Conservation (phyloP, 2,888 invertebrate genomes). For the Pasiphila rectangulata region DNA sequence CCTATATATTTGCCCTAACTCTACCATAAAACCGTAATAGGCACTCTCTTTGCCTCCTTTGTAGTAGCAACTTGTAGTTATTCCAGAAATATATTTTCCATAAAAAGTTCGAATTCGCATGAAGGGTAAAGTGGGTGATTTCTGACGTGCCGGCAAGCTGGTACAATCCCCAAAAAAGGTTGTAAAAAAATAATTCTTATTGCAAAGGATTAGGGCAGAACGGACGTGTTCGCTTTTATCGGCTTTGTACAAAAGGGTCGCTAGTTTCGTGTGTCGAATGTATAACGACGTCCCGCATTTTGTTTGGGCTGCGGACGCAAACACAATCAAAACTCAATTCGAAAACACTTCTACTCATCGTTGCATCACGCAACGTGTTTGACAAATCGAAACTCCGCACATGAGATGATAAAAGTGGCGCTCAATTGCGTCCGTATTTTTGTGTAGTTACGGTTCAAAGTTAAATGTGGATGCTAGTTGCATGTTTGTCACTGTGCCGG, state of each 20-base stretch:
- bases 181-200: constrained; percentile 18
- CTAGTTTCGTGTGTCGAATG: constrained; percentile 61
- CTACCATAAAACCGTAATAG: too few species aligned
- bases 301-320: constrained; percentile 53
- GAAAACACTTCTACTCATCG: constrained; percentile 65
- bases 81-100: constrained; percentile 36
- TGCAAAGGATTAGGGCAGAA: constrained; percentile 10
- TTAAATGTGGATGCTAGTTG: constrained; percentile 10
- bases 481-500: constrained; percentile 20
- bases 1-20: too few species aligned
- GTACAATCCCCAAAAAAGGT: constrained; percentile 21
- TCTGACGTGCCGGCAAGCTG: constrained; percentile 52
- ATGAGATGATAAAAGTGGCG: constrained; percentile 27
- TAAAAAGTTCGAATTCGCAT: constrained; percentile 44
- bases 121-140: constrained; percentile 63
- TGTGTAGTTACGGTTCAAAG: constrained; percentile 6
- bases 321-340: constrained; percentile 72
- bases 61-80: constrained; percentile 23
- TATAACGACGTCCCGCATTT: constrained; percentile 60
- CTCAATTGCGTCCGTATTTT: constrained; percentile 18
- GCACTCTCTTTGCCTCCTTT: constrained; percentile 17
- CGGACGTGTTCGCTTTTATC: constrained; percentile 6
- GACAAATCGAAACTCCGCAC: constrained; percentile 46
- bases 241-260: constrained; percentile 40
- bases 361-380: constrained; percentile 52